Percentiles rank a stretch among this genome's conserved stretches.
Conservation (phyloP, 2,113 vertebrate species). For the Uria lomvia region DNA sequence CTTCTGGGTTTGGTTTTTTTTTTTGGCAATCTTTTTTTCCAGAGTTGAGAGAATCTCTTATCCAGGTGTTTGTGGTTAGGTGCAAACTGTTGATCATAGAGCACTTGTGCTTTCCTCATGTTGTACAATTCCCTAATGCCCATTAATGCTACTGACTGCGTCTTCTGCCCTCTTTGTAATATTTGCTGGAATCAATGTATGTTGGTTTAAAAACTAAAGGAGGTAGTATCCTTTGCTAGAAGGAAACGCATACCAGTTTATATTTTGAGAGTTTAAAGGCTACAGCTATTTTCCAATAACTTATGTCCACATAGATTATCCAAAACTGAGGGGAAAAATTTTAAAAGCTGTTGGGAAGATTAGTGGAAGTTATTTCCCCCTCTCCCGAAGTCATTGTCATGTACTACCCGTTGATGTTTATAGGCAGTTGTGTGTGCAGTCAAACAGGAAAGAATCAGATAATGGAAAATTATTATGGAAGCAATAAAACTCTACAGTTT, state of each 20-base stretch:
- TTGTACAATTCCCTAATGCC: neutral
- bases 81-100: neutral
- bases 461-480: neutral
- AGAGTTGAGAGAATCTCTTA: neutral
- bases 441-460: conserved; percentile 11
- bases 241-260: neutral
- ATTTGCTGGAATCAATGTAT: neutral
- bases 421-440: neutral
- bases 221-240: neutral
- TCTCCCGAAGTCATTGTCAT: neutral
- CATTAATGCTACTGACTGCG: neutral
- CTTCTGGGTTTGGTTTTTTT: neutral
- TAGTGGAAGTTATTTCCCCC: neutral
- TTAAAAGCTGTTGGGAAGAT: neutral
- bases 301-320: neutral
- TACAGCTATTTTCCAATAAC: neutral
- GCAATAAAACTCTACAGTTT: neutral
- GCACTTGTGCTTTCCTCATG: neutral
- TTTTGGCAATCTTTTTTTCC: neutral
- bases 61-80: neutral
- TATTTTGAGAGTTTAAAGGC: neutral
- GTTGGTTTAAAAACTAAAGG: neutral
- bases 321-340: neutral
- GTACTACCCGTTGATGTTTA: neutral
- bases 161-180: neutral